Conservation (phyloP, 2,888 invertebrate genomes). For the Eristalinus aeneus region DNA sequence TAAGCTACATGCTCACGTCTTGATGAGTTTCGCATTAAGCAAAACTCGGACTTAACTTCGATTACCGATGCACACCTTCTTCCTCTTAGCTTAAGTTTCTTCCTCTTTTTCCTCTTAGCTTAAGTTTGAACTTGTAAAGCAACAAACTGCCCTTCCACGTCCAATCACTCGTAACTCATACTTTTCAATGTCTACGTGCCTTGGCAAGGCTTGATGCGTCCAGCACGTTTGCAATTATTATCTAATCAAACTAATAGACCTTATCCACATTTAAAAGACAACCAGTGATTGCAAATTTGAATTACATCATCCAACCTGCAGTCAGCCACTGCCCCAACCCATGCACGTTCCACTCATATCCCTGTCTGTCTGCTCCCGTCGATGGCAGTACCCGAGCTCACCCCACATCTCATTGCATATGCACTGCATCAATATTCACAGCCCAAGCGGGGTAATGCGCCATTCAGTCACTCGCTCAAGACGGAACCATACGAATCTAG, state of each 20-base stretch:
- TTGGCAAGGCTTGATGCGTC: neutral
- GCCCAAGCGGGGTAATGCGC: neutral
- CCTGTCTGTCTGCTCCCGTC: neutral
- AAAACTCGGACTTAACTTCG: no score
- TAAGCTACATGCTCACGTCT: no score
- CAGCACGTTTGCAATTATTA: neutral
- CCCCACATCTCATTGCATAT: slow-evolving; percentile 24
- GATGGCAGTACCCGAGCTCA: neutral
- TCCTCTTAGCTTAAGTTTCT: no score
- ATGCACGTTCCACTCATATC: neutral
- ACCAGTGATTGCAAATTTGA: neutral
- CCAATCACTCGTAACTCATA: neutral
- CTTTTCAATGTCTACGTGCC: neutral
- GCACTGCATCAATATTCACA: slow-evolving; percentile 47
- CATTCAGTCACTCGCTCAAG: slow-evolving; percentile 2
- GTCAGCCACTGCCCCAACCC: neutral
- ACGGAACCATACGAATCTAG: slow-evolving; percentile 16
- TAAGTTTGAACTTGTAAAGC: no score
- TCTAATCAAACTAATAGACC: neutral
- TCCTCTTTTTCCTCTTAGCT: no score
- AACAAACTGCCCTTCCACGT: no score
- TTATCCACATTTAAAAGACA: neutral
- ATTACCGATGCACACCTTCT: no score
- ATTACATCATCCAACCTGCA: neutral
- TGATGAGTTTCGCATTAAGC: no score